A percentile compares a stretch with the other conserved stretches of the same genome.
These are phyloP conservation scores for Gopherus flavomarginatus DNA, from an alignment of 2,113 vertebrate species.

Conservation along the genomic window DNA sequence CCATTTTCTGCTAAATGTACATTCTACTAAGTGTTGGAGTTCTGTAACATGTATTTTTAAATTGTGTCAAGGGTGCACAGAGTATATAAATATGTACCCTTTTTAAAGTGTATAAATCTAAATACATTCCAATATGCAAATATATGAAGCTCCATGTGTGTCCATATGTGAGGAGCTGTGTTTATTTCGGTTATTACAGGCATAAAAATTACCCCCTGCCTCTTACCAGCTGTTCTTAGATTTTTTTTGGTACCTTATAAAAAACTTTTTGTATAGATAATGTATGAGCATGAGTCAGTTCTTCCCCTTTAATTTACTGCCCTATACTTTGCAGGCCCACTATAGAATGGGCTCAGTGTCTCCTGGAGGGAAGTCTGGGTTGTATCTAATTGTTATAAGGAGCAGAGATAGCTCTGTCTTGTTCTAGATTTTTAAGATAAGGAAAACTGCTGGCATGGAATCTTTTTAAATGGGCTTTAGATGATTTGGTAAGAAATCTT, in stretches of 20 bases:
- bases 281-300: neutral
- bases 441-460: neutral
- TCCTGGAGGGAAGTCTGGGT: neutral
- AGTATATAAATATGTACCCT: neutral
- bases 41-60: neutral
- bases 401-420: neutral
- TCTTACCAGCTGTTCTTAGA: neutral
- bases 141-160: neutral
- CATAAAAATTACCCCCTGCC: neutral
- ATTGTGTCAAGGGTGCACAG: neutral
- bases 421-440: neutral
- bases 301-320: neutral
- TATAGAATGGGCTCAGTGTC: neutral
- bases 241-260: neutral
- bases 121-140: neutral
- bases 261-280: neutral
- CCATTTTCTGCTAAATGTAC: neutral
- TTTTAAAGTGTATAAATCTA: neutral
- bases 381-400: neutral
- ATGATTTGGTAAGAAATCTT: neutral
- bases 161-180: neutral
- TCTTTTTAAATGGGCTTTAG: neutral
- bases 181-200: neutral
- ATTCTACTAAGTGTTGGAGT: neutral
- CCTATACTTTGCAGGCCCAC: neutral